Evolutionary conservation across 2,113 vertebrate genomes (phyloP), one percentile per base, ranked within the genome.

Genomic region (Rousettus leschenaultii): DNA sequence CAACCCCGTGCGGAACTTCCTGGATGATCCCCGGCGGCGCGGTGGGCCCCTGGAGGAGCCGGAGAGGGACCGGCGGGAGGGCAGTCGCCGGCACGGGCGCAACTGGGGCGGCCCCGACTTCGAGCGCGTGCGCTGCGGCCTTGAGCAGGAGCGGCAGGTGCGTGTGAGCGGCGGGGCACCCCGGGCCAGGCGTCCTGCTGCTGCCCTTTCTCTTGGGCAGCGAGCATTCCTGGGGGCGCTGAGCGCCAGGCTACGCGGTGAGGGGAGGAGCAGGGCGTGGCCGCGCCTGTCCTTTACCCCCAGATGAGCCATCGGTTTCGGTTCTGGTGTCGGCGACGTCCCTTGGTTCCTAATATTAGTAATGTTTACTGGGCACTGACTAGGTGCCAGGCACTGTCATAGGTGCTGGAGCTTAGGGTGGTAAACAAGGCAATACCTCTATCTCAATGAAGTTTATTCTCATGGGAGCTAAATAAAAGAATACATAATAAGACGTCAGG

Each of bases 61-160:
- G 0, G 97, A 98, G 93, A 83, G 97, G 0, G 99, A 99, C 97
- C 99, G 99, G 3, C 98, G 99, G 53, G 99, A 99, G 77, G 99
- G 99, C 57, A 99, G 99, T 97, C 98, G 99, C 22, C 98, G 99
- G 30, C 99, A 99, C 0, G 97, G 98, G 0, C 98, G 99, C 0
- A 99, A 99, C 94, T 99, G 99, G 99, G 99, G 99, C 0, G 99
- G 99, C 0, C n/a, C 99, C 0, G 99, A 99, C 98, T 99, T 99
- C 0, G 99, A 99, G 71, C 99, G 99, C 9, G 99, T 99, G 77
- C 99, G 99, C 97, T 99, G 98, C 0, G 86, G 99, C 24, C 94
- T 98, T 0, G 99, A 99, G 30, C 99, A 98, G 45, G 99, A 99
- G 93, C 99, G 99, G 98, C 99, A 98, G 11, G 99, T 99, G 63